phyloP scores from a whole-genome alignment of 2,113 vertebrate genomes.

The Gadus macrocephalus region DNA sequence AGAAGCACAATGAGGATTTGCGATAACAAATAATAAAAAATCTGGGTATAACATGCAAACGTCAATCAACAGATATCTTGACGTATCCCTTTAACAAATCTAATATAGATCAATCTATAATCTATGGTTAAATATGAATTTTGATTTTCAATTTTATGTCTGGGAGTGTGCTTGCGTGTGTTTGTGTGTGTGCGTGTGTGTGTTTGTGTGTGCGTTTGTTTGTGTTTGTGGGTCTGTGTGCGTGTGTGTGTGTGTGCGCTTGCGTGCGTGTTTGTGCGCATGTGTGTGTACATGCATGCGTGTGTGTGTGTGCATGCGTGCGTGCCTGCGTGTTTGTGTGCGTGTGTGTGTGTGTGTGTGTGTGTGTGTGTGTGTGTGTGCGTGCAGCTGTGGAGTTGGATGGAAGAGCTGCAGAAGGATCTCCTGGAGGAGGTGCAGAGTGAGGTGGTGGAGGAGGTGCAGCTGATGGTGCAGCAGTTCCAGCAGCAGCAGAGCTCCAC shows the following conservation, averaged over 20 bases:
- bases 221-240: background rate
- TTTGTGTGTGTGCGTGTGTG: no score
- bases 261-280: background rate
- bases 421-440: conserved; percentile 93
- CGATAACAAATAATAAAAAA: no score
- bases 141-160: no score
- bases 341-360: conserved; percentile 13
- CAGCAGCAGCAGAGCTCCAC: conserved; percentile 97
- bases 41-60: no score
- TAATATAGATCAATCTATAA: background rate
- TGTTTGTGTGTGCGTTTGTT: no score
- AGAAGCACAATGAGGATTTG: no score
- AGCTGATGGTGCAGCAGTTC: conserved; percentile 97
- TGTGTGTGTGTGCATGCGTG: background rate
- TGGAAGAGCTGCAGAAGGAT: conserved; percentile 99
- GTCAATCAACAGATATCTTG: no score
- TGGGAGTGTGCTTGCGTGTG: no score
- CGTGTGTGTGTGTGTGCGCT: no score
- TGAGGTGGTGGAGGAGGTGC: conserved; percentile 92
- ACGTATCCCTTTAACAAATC: no score
- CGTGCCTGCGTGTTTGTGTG: background rate
- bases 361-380: conserved; percentile 2
- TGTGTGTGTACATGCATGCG: no score
- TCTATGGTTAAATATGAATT: no score
- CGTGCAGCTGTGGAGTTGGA: conserved; percentile 94